These are phyloP conservation scores for Podarcis muralis DNA, from an alignment of 2,113 vertebrate genomes.

Conservation along the genomic window DNA sequence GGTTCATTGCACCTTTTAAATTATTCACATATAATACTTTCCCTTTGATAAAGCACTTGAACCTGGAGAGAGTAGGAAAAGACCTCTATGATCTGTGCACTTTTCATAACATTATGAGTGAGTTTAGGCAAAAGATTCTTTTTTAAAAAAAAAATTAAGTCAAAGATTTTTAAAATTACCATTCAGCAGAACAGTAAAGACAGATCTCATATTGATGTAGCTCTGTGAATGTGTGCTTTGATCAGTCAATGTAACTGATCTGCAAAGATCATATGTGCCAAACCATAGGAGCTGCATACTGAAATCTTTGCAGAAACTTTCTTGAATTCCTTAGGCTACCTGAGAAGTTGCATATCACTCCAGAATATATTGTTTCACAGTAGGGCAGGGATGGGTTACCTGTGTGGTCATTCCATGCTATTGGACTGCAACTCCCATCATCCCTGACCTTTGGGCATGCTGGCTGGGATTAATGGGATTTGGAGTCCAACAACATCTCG, in stretches of 20 bases:
- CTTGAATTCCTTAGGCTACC: neutral
- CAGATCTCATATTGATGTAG: neutral
- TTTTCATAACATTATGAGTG: neutral
- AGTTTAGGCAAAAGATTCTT: neutral
- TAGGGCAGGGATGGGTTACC: too few species aligned
- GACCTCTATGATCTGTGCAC: constrained; percentile 11
- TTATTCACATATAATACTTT: constrained; percentile 57
- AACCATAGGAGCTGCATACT: neutral
- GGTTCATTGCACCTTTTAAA: constrained; percentile 38
- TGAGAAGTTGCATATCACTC: neutral
- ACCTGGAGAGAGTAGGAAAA: constrained; percentile 11
- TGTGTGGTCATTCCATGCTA: too few species aligned
- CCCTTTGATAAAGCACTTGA: constrained; percentile 40
- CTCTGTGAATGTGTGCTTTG: neutral
- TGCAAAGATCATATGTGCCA: neutral
- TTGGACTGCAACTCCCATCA: too few species aligned
- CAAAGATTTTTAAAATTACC: neutral
- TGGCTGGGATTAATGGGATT: too few species aligned
- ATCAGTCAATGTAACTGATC: neutral
- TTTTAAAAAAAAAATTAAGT: neutral
- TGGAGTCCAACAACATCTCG: too few species aligned
- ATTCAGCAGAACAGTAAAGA: neutral
- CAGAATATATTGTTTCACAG: too few species aligned
- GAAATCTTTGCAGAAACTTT: neutral
- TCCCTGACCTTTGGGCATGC: too few species aligned